Conservation (phyloP, 1,140 invertebrate genomes). For the Neodiprion virginianus region DNA sequence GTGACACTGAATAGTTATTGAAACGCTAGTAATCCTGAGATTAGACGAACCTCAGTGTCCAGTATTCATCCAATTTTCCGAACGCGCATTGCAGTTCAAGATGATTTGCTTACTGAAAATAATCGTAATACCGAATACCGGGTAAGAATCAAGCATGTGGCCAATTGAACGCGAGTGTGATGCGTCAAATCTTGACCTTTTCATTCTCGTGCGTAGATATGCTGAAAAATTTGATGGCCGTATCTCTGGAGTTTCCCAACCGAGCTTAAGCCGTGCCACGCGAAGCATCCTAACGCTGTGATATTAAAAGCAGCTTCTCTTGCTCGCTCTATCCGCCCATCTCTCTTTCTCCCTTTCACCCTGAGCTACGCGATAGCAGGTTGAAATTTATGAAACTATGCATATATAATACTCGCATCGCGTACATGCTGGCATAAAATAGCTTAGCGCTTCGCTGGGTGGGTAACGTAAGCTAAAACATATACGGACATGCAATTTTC, state of each 20-base stretch:
- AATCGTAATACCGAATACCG: slow-evolving; percentile 11
- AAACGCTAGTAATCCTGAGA: too few relatives aligned
- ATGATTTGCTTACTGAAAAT: not conserved
- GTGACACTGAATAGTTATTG: too few relatives aligned
- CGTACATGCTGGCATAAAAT: slow-evolving; percentile 16
- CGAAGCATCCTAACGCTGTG: not conserved
- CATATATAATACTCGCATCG: slow-evolving; percentile 42
- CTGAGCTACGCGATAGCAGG: slow-evolving; percentile 10
- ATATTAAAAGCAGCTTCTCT: slow-evolving; percentile 13
- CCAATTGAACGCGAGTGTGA: slow-evolving; percentile 12
- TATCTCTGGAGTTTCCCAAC: not conserved
- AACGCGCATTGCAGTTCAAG: too few relatives aligned
- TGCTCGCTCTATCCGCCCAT: not conserved
- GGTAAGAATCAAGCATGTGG: slow-evolving; percentile 12
- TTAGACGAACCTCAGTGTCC: too few relatives aligned
- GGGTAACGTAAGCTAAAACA: slow-evolving; percentile 14
- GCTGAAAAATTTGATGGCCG: not conserved
- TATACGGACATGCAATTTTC: slow-evolving; percentile 23
- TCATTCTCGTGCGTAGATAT: not conserved
- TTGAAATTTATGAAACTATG: slow-evolving; percentile 48
- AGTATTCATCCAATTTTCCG: too few relatives aligned
- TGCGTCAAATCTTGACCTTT: slow-evolving; percentile 12
- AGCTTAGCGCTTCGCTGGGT: slow-evolving; percentile 11
- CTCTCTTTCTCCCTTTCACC: not conserved
- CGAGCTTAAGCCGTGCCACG: not conserved